Evolutionary conservation across 1,140 invertebrate genomes (phyloP).

Genomic region (Manduca sexta): DNA sequence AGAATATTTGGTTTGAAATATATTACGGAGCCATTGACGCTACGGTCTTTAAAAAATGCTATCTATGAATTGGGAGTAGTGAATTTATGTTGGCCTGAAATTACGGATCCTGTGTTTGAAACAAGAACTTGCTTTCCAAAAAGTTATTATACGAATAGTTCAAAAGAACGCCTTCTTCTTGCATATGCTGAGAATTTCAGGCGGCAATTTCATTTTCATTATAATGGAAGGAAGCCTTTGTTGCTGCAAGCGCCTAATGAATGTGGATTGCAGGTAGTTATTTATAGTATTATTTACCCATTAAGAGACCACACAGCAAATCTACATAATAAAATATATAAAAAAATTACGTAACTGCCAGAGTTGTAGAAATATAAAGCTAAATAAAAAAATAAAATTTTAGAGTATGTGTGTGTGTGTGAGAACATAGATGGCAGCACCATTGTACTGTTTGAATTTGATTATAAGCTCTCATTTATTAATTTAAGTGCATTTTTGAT

Average conservation of each 20-base stretch:
- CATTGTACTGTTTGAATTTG: too few species aligned
- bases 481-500: too few species aligned
- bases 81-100: slow-evolving; percentile 65
- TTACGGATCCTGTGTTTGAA: slow-evolving; percentile 69
- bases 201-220: slow-evolving; percentile 81
- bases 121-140: slow-evolving; percentile 76
- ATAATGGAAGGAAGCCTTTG: slow-evolving; percentile 80
- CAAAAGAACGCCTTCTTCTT: slow-evolving; percentile 85
- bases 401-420: background rate
- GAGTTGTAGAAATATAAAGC: too few species aligned
- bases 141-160: slow-evolving; percentile 81
- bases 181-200: slow-evolving; percentile 89
- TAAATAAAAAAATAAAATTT: too few species aligned
- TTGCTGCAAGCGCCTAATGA: slow-evolving; percentile 87
- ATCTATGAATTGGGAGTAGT: slow-evolving; percentile 62
- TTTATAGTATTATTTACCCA: background rate
- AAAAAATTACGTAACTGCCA: too few species aligned
- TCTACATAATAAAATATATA: too few species aligned
- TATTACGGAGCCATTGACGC: slow-evolving; percentile 39
- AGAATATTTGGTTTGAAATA: slow-evolving; percentile 49
- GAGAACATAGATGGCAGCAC: background rate
- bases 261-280: slow-evolving; percentile 80
- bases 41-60: slow-evolving; percentile 52
- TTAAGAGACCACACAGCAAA: too few species aligned
- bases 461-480: too few species aligned